Evolutionary conservation across 1,140 invertebrate genomes (phyloP), one percentile per base, ranked within the genome.

Genomic region (Trachymyrmex septentrionalis): DNA sequence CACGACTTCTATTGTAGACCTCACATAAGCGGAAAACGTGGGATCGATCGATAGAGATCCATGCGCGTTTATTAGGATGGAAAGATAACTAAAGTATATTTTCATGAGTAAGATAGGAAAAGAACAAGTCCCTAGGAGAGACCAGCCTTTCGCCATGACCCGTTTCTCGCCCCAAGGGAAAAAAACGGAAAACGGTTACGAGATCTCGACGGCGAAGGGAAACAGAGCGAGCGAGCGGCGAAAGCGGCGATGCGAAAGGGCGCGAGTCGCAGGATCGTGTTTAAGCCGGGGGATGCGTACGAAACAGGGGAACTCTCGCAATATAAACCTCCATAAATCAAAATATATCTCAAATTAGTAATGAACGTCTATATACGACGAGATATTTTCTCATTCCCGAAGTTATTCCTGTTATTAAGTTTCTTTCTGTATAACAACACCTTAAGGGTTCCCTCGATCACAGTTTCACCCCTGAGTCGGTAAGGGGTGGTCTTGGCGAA

Each of bases 211-310:
- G 19, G 14, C 19, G 2, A 48, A 50, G 59, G 34, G 24, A 73
- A 85, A 44, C 53, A 78, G 24, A 67, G 19, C 53, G 84, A 72
- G 86, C 84, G 78, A 76, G 71, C 57, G 61, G 66, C 71, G 73
- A 72, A 9, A 57, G 85, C 76, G 34, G 63, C 14, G 27, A 30
- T 63, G 34, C 55, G 27, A 80, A 64, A 53, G 44, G n/a, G 34
- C 34, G 6, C 16, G n/a, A 64, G 21, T 27, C 21, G 2, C 66
- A 73, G 38, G 57, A 5, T 76, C 73, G 57, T 48, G 6, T n/a
- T 21, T 48, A 16, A 66, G 14, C 10, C 10, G 24, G 1, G 38
- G 10, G 10, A n/a, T 27, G 19, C 14, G 19, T 14, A 10, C 34
- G 73, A 77, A 27, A 12, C 16, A 30, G 12, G 9, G 38, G 2